Evolutionary conservation across 2,113 vertebrate genomes (phyloP), one percentile per base, ranked within the genome.

Genomic region (Sardina pilchardus): DNA sequence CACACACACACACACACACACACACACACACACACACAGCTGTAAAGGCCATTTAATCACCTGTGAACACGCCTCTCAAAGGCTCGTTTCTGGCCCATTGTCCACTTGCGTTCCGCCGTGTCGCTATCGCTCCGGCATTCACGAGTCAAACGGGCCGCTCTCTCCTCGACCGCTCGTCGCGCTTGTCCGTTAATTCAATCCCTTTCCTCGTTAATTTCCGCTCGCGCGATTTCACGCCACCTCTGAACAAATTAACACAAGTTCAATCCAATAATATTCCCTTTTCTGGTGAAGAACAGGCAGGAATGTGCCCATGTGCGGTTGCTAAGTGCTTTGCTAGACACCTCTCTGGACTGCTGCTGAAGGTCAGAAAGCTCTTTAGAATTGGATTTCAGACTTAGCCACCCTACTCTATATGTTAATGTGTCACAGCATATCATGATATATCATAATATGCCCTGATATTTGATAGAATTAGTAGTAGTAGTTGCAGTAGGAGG

Each of bases 201-300:
- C 53, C 53, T 56, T 24, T 56, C 53, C 53, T 21, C 53, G 53
- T n/a, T 59, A 59, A 59, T 59, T 56, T 88, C 87, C 87, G 84
- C 82, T 89, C 84, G 89, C 88, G 86, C 86, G 88, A 93, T 95
- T 92, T 93, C 90, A 93, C 86, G 88, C 88, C 81, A 44, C 84
- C 88, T 91, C 82, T 82, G 90, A 89, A 83, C 83, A 89, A 91
- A 94, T 94, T 92, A 91, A 88, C 89, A 85, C 71, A 48, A 88
- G 90, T 91, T 91, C 90, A 88, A 24, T 83, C 81, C 50, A 81
- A 86, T 90, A 85, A 87, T 85, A 59, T 89, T 90, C 83, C 63
- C 39, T 45, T 82, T 86, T 90, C 89, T 89, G 47, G 34, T 81
- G 86, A 81, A 26, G 86, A 47, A 83, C 50, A 83, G 83, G 24